A percentile compares a stretch with the other conserved stretches of the same genome.
Conservation (phyloP, 2,113 vertebrate genomes). For the Shinisaurus crocodilurus region DNA sequence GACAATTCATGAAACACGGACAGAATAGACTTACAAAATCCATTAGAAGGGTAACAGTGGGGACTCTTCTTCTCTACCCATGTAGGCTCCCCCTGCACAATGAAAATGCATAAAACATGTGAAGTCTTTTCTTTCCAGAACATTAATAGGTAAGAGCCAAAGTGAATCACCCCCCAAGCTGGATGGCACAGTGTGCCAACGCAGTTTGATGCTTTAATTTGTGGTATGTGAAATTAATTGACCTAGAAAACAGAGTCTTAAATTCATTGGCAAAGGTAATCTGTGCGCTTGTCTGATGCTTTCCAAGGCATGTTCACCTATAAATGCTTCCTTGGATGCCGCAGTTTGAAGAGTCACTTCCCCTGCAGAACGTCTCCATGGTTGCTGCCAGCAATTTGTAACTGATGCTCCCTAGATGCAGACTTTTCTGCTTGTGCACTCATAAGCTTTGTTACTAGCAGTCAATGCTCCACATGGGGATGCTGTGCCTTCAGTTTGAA, state of each 20-base stretch:
- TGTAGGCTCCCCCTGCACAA: too few species aligned
- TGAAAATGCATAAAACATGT: not conserved
- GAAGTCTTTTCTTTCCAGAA: not conserved
- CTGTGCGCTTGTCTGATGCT: constrained; percentile 1
- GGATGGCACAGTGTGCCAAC: not conserved
- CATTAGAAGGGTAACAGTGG: too few species aligned
- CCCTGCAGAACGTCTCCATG: rapidly evolving
- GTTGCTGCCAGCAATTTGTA: not conserved
- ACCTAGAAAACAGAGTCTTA: rapidly evolving
- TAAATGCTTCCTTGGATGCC: not conserved
- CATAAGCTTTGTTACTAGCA: rapidly evolving
- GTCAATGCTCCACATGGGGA: not conserved
- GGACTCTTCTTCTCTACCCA: too few species aligned
- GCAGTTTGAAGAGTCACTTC: rapidly evolving
- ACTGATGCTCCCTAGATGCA: rapidly evolving
- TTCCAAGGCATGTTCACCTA: rapidly evolving
- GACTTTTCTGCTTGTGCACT: constrained; percentile 13
- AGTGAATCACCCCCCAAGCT: not conserved
- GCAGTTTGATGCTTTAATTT: constrained; percentile 11
- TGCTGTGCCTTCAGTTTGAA: not conserved
- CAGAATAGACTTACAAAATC: too few species aligned
- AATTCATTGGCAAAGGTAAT: constrained; percentile 16
- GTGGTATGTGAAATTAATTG: constrained; percentile 11
- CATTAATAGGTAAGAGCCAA: not conserved
- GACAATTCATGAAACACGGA: too few species aligned